Base-by-base conservation (phyloP, 2,888 invertebrate species). In the Cerastis rubricosa region DNA sequence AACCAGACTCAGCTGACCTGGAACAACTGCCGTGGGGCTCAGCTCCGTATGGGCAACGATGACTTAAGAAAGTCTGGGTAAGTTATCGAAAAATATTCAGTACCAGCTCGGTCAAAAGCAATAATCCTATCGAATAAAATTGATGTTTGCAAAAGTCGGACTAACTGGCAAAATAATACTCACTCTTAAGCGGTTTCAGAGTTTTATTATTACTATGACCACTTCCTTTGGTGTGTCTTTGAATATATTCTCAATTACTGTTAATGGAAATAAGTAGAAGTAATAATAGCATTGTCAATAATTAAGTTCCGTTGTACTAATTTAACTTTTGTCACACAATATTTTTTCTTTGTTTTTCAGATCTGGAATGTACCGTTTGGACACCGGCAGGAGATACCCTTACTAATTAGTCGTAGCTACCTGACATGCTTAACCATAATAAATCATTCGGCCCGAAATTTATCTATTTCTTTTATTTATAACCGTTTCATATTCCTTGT, bases 1-100 rank as follows among this genome's bases (percentile, higher is more conserved):
- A 89, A 19, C 71, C 86, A 43, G 19, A 17, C 84, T 0, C 91
- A 94, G 59, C 76, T 94, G 1, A 83, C 83, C 6, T 74, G 40
- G 67, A 90, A 94, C 72, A 90, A 25, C 0, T 94, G 94, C 81
- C 80, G 85, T 29, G 94, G 94, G n/a, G 8, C 73, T 90, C 0
- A 75, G 66, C 6, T 86, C 11, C 76, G 29, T 17, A 90, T 94
- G 93, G 94, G 95, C 73, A 94, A 93, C 69, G 89, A 86, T 69
- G 80, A 89, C 51, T 81, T 94, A 54, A 88, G 71, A 19, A 94
- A 94, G 76, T 45, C 71, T 3, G 94, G 93, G 94, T 94, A 75
- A 86, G 90, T 88, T 47, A 74, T 74, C 19, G 19, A 76, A 9
- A 22, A 12, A 35, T 12, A 40, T 63, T 6, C 12, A 40, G 6